Evolutionary conservation across 30 jellyfish, hydroid and myxozoan genomes (phyloP), one percentile per base, ranked within the genome.

Genomic region (Turritopsis dohrnii): DNA sequence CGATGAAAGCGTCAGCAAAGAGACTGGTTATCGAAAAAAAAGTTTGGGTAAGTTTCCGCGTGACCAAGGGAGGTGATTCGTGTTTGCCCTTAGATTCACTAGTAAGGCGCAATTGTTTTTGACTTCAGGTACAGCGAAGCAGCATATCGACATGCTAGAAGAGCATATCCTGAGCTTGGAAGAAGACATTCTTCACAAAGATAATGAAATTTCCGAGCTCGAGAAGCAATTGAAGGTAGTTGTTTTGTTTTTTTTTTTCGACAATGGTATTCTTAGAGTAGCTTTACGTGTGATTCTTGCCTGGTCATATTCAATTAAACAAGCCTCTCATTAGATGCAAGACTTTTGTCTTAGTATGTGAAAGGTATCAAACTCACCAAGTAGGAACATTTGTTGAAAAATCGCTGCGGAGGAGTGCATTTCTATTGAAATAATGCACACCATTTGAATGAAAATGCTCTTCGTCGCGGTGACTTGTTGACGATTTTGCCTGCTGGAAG

Each of bases 131-230:
- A 81, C 88, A 54, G 88, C 85, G 16, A 54, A 81, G 26, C 86
- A 81, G 19, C 88, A 81, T 26, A 81, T 81, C 25, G 85, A 81
- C 28, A 54, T 81, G 85, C 69, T 81, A 27, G 88, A 81, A 81
- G 88, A 81, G 19, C 88, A 81, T 85, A 81, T 81, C n/a, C 66
- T 81, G 21, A 66, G 85, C 9, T 81, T 81, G 52, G 88, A 81
- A 66, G 88, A 81, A 24, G 88, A 81, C 86, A 3, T 81, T 21
- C 65, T n/a, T 54, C 52, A 81, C 16, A 81, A 30, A 54, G 88
- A 81, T 7, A 54, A 54, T 17, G 86, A 81, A 54, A 81, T 81
- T 8, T 54, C 65, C 28, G 85, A 66, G 21, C 85, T 81, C 18
- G 86, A 81, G 54, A 30, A 21, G 26, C 65, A 81, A 81, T 30